Percentiles rank a stretch among this genome's conserved stretches.
These are phyloP conservation scores for Clarias magur DNA, from an alignment of 2,113 vertebrate genomes.

Conservation along the genomic window DNA sequence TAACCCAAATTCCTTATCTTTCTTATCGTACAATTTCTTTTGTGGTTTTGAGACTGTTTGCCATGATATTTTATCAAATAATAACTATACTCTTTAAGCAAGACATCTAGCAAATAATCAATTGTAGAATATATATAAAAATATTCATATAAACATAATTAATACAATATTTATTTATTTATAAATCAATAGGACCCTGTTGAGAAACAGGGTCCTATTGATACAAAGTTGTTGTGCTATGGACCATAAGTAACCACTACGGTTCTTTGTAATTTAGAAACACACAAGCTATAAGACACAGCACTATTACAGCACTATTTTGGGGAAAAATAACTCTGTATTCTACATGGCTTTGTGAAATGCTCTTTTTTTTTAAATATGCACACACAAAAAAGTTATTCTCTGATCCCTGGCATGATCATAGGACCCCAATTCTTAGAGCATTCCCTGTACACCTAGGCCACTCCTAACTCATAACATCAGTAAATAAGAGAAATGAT, in stretches of 20 bases:
- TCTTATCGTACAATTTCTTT: not conserved
- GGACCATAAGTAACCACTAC: not conserved
- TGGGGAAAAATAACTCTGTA: not conserved
- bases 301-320: not conserved
- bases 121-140: not conserved
- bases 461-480: not conserved
- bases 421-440: not conserved
- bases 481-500: not conserved
- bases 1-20: not conserved
- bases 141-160: too few relatives aligned
- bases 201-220: not conserved
- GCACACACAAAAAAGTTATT: not conserved
- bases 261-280: not conserved
- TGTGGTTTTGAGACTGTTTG: not conserved
- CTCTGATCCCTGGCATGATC: not conserved
- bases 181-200: too few relatives aligned
- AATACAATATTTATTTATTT: too few relatives aligned
- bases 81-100: not conserved
- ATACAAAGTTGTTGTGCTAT: not conserved
- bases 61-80: not conserved
- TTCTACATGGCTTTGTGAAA: not conserved
- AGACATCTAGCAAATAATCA: not conserved
- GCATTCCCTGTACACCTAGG: not conserved
- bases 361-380: not conserved
- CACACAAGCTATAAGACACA: not conserved